These are phyloP conservation scores for Cotesia chilonis DNA, from an alignment of 1,140 invertebrate genomes.

Conservation along the genomic window DNA sequence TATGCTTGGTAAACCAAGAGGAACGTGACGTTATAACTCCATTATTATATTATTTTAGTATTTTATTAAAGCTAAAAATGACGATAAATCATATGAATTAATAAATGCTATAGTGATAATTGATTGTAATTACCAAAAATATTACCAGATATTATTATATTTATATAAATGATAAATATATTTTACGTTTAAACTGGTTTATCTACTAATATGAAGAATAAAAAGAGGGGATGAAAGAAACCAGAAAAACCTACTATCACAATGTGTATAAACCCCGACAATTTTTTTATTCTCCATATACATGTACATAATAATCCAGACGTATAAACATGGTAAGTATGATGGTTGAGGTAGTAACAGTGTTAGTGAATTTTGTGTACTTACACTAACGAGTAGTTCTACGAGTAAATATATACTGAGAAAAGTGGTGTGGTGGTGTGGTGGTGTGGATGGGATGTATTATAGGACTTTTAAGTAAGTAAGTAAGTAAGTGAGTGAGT, in stretches of 20 bases:
- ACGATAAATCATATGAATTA: background rate
- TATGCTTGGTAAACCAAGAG: slow-evolving; percentile 56
- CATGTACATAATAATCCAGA: no score
- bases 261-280: background rate
- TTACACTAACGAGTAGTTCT: background rate
- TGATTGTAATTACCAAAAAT: no score
- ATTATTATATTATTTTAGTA: slow-evolving; percentile 14
- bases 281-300: no score
- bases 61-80: background rate
- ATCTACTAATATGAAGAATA: background rate
- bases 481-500: background rate
- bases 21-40: slow-evolving; percentile 42
- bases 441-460: background rate
- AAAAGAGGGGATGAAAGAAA: background rate
- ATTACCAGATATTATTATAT: no score
- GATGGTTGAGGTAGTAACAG: background rate
- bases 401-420: no score
- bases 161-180: no score
- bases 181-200: background rate
- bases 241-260: background rate
- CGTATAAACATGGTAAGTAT: no score
- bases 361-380: background rate
- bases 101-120: no score
- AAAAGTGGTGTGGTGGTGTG: no score
- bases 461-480: slow-evolving; percentile 6